phyloP scores from a whole-genome alignment of 2,113 vertebrate genomes.

The Rhinopomastus cyanomelas region DNA sequence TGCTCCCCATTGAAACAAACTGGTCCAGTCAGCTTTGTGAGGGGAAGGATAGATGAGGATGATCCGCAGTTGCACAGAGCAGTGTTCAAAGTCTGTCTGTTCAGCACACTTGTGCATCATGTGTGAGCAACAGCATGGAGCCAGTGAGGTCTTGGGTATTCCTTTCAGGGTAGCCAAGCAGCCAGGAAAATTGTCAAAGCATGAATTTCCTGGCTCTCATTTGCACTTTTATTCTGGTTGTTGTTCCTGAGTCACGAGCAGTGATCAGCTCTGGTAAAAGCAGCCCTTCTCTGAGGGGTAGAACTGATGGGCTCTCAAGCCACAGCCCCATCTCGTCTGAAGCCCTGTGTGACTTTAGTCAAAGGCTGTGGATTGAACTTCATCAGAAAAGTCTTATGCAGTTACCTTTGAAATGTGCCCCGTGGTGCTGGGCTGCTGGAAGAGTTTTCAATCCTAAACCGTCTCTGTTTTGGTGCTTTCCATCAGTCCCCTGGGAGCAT shows the following conservation, averaged over 20 bases:
- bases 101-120: rapidly evolving
- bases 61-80: not conserved
- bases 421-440: not conserved
- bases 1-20: not conserved
- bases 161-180: not conserved
- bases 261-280: rapidly evolving
- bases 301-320: not conserved
- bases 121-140: not conserved
- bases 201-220: not conserved
- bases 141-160: not conserved
- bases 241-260: not conserved
- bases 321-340: not conserved
- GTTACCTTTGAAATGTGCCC: not conserved
- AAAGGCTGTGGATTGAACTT: not conserved
- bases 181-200: not conserved
- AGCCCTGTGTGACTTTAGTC: not conserved
- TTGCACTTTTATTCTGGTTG: not conserved
- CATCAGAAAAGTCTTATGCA: not conserved
- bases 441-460: slow-evolving; percentile 34
- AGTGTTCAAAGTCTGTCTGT: not conserved
- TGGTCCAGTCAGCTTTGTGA: not conserved
- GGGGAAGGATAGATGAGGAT: not conserved
- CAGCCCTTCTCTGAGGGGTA: not conserved
- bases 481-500: not conserved
- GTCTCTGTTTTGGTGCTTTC: not conserved